A percentile compares a stretch with the other conserved stretches of the same genome.
Evolutionary conservation across 2,113 vertebrate genomes (phyloP).

Genomic region (Bombycilla garrulus): DNA sequence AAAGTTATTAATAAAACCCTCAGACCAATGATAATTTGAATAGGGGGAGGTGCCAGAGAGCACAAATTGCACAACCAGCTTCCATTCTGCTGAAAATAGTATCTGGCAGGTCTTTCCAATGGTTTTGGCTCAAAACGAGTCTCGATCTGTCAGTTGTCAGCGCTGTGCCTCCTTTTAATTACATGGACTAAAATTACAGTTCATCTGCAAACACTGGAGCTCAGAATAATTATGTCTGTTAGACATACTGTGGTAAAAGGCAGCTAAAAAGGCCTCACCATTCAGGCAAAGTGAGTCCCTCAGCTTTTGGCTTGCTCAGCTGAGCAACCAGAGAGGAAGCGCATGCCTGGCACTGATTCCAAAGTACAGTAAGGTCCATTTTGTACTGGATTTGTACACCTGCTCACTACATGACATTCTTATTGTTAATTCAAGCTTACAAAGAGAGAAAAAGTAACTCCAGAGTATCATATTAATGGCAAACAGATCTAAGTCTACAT

Average conservation of each 20-base stretch:
- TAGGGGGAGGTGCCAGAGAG: constrained; percentile 13
- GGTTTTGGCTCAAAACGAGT: constrained; percentile 14
- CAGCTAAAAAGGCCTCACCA: neutral
- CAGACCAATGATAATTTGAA: neutral
- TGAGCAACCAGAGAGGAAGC: neutral
- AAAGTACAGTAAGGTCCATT: neutral
- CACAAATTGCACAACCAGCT: constrained; percentile 16
- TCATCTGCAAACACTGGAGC: constrained; percentile 22
- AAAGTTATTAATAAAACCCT: constrained; percentile 8
- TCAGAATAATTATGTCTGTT: neutral
- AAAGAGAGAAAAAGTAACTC: neutral
- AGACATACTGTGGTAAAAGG: neutral
- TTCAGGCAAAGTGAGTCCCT: neutral
- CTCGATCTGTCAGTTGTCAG: neutral
- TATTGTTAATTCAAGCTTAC: neutral
- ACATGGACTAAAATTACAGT: constrained; percentile 18
- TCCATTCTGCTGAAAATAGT: constrained; percentile 44
- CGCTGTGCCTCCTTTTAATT: constrained; percentile 26
- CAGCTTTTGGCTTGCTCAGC: neutral
- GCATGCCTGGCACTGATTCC: neutral
- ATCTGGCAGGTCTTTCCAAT: constrained; percentile 15
- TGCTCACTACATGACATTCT: neutral
- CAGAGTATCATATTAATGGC: neutral
- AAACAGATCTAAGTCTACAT: neutral
- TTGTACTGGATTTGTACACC: neutral